Evolutionary conservation across 1,140 invertebrate species (phyloP).

Genomic region (Pogonomyrmex californicus): DNA sequence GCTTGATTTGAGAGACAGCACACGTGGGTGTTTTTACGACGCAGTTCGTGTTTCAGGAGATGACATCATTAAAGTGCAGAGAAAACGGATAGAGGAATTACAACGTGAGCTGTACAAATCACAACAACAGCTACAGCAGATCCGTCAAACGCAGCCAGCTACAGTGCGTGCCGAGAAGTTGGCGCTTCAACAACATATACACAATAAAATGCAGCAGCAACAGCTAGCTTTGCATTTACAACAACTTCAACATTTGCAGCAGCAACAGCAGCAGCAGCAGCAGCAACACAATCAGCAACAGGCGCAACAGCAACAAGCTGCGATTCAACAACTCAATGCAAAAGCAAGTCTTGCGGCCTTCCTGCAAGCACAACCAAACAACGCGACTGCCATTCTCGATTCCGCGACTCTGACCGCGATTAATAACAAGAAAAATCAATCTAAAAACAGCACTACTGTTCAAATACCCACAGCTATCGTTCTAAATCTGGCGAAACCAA

Average conservation of each 20-base stretch:
- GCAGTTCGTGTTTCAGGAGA: constrained; percentile 86
- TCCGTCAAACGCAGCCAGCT: constrained; percentile 85
- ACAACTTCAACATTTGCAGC: constrained; percentile 87
- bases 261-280: constrained; percentile 78
- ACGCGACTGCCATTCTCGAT: constrained; percentile 81
- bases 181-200: constrained; percentile 90
- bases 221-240: constrained; percentile 88
- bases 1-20: constrained; percentile 50
- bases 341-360: constrained; percentile 88
- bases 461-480: constrained; percentile 85
- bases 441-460: constrained; percentile 83
- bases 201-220: constrained; percentile 90
- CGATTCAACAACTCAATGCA: constrained; percentile 86
- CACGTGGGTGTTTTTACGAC: constrained; percentile 74
- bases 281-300: constrained; percentile 82
- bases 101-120: constrained; percentile 93
- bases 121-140: constrained; percentile 91
- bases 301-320: constrained; percentile 83
- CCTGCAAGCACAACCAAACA: constrained; percentile 87
- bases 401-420: constrained; percentile 84
- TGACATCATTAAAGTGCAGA: constrained; percentile 94
- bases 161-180: constrained; percentile 87
- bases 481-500: constrained; percentile 83
- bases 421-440: constrained; percentile 86
- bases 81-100: constrained; percentile 95